phyloP scores from a whole-genome alignment of 2,113 vertebrate genomes.

The Cervus canadensis region DNA sequence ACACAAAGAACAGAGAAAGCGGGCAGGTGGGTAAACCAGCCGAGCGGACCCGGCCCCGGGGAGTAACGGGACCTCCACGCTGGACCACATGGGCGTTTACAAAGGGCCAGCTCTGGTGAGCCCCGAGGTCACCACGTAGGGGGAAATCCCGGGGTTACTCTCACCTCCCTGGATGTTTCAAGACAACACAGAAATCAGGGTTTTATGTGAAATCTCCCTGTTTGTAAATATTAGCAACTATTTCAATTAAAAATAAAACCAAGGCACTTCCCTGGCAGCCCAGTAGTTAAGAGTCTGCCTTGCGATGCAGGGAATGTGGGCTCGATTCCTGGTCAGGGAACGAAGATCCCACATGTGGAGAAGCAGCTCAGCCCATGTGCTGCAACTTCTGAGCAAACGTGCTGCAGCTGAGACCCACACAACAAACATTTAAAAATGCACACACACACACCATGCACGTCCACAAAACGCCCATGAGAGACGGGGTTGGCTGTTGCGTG shows the following conservation, averaged over 20 bases:
- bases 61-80: fast-evolving
- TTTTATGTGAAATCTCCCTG: not conserved
- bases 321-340: not conserved
- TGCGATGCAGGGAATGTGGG: not conserved
- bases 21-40: fast-evolving
- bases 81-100: fast-evolving
- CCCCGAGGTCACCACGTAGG: fast-evolving
- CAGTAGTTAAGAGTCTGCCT: not conserved
- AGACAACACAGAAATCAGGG: not conserved
- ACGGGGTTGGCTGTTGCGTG: not conserved
- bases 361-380: not conserved
- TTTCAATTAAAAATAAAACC: not conserved
- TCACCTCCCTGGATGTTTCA: not conserved
- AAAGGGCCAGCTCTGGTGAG: not conserved
- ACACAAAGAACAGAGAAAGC: not conserved
- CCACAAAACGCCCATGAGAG: not conserved
- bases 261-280: not conserved
- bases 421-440: not conserved
- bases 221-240: not conserved
- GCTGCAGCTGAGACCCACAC: not conserved
- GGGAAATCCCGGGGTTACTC: not conserved
- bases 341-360: fast-evolving
- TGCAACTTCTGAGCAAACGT: not conserved
- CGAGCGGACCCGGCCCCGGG: fast-evolving
- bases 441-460: no score